Base-by-base conservation (phyloP, 2,113 vertebrate species). In the Phalacrocorax pelagicus region DNA sequence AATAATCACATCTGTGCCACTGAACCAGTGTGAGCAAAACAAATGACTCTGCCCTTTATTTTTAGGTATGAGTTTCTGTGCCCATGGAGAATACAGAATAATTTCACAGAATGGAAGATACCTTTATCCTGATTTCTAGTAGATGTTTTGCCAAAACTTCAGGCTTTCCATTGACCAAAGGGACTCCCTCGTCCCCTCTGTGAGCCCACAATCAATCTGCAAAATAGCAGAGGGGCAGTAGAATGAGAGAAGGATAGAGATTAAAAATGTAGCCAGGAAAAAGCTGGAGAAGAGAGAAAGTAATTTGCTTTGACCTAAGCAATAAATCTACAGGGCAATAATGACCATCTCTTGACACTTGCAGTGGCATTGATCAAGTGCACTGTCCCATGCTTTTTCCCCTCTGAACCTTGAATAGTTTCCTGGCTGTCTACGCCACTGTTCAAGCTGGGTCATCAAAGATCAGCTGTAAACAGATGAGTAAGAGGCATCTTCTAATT, bases 271-370 rank as follows among this genome's bases (percentile, higher is more conserved):
- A 46, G 6, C 69, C 62, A 90, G 82, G 88, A 55, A 81, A 88
- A 81, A 91, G 84, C 95, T 38, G 12, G 91, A 92, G 96, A 94
- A 97, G 71, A 97, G 92, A 92, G 91, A 96, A 97, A 97, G 97
- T 95, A 95, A 98, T 98, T 98, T 97, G 79, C 89, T 98, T 82
- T 97, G 98, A 97, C 97, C 97, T 80, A 91, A 97, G 95, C 97
- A 85, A 97, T 98, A 97, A 98, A 98, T 98, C 98, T 97, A 59
- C 94, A 10, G 30, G 94, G 95, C 94, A 96, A 82, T 96, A 97
- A 97, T 96, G 97, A 92, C 97, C 96, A 88, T 96, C 88, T 95
- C 96, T 84, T 91, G 97, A 97, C 97, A 97, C 93, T 24, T 5
- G 11, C 71, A 8, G 95, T 95, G 98, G 96, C 96, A 88, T 66